Base-by-base conservation (phyloP, 2,113 vertebrate species). In the Oxygymnocypris stewartii region DNA sequence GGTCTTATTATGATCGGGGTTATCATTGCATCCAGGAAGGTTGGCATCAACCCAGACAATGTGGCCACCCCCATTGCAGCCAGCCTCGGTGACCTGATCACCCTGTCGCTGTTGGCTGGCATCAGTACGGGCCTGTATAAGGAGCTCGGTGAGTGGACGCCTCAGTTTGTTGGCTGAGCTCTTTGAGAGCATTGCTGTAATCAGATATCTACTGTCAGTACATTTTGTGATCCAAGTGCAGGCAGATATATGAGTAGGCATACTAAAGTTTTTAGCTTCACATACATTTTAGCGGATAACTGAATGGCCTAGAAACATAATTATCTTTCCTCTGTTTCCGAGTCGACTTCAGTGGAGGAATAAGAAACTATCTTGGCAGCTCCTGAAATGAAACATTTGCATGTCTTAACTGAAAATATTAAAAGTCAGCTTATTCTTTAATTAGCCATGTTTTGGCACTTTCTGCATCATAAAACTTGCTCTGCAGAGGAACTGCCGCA, bases 1-100 rank as follows among this genome's bases (percentile, higher is more conserved):
- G 98, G 98, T 7, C 94, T 99, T 94, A 96, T 99, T 76, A 99
- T 99, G 98, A 98, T 99, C 0, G 98, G 98, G 0, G 98, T 99
- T 78, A 99, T 99, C 92, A 94, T 99, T 0, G 97, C 96, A 4
- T 96, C 98, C 91, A 96, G 96, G 87, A 99, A 96, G 93, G 96
- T 99, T 47, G 97, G 98, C 79, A 99, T 99, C 92, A 99, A 99
- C 77, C 98, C 98, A 4, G 98, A 99, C 90, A 99, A 99, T 0
- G 98, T 99, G 73, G 98, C 98, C 89, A 99, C 98, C 0, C 98
- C 98, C 10, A 99, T 99, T 4, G 98, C 98, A 49, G 98, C 98
- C 84, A 99, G 98, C 90, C 94, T 99, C 75, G 98, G 98, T 12
- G 98, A 99, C 91, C 96, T 99, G 88, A 97, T 99, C 93, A 99